Conservation (phyloP, 2,888 invertebrate genomes). For the Petrolisthes cinctipes region DNA sequence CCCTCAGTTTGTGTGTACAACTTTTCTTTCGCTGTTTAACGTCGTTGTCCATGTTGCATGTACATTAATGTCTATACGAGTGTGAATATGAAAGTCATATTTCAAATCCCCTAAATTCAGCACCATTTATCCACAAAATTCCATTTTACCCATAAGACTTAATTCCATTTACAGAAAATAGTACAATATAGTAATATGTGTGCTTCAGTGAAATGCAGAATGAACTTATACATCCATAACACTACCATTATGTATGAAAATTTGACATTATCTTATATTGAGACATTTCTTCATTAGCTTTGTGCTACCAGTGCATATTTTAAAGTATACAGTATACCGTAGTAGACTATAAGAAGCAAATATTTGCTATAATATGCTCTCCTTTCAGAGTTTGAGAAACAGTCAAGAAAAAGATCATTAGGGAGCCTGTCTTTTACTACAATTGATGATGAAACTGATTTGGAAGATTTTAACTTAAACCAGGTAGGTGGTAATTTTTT, state of each 20-base stretch:
- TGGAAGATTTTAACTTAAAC: conserved; percentile 4
- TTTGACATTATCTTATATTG: background rate
- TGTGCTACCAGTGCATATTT: too few species aligned
- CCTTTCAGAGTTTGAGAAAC: background rate
- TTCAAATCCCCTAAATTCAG: too few species aligned
- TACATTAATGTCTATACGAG: too few species aligned
- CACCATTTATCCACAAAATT: too few species aligned
- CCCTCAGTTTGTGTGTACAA: too few species aligned
- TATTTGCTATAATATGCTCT: background rate
- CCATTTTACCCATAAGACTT: too few species aligned
- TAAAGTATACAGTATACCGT: too few species aligned
- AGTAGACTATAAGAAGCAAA: background rate
- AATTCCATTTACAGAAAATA: too few species aligned
- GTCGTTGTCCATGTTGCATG: too few species aligned
- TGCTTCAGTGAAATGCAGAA: background rate
- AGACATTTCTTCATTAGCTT: background rate
- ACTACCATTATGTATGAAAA: background rate
- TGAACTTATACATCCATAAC: background rate
- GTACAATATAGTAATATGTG: too few species aligned
- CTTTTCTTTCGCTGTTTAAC: too few species aligned
- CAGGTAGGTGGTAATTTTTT: background rate
- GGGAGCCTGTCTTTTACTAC: background rate
- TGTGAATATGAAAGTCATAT: too few species aligned
- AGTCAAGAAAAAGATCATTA: background rate
- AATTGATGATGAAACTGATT: background rate